Conservation (phyloP, 2,113 vertebrate species). For the Seriola dumerili region DNA sequence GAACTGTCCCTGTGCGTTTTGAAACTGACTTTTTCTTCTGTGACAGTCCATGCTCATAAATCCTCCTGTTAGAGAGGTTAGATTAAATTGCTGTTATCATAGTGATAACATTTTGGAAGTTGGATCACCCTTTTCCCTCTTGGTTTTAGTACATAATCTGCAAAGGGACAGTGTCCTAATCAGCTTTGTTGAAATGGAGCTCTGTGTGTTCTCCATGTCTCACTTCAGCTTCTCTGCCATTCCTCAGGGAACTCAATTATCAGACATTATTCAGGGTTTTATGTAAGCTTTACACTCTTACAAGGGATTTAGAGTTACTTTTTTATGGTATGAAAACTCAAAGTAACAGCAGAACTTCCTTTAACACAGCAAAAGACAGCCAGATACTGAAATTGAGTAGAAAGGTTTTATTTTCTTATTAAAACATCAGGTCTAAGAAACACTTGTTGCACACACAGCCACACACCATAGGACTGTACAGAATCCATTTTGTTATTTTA, state of each 20-base stretch:
- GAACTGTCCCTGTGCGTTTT: background rate
- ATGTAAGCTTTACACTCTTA: background rate
- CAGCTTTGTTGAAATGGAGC: constrained; percentile 8
- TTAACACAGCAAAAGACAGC: background rate
- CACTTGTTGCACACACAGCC: background rate
- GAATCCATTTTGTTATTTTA: background rate
- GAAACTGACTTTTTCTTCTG: background rate
- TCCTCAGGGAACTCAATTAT: constrained; percentile 15
- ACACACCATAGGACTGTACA: background rate
- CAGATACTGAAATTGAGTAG: background rate
- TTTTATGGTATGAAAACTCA: background rate
- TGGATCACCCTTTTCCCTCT: background rate
- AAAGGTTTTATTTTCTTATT: background rate
- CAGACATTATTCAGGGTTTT: constrained; percentile 8
- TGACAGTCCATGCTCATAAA: background rate
- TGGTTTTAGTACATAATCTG: constrained; percentile 11
- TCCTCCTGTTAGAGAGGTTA: background rate
- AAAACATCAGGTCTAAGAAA: background rate
- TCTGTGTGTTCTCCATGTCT: constrained; percentile 9
- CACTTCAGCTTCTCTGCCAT: background rate
- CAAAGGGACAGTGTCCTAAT: constrained; percentile 15
- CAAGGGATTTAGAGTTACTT: background rate
- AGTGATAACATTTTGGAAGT: background rate
- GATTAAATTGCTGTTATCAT: background rate
- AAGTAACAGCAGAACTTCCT: background rate